Conservation (phyloP, 2,888 invertebrate genomes). For the Trichopria drosophilae region DNA sequence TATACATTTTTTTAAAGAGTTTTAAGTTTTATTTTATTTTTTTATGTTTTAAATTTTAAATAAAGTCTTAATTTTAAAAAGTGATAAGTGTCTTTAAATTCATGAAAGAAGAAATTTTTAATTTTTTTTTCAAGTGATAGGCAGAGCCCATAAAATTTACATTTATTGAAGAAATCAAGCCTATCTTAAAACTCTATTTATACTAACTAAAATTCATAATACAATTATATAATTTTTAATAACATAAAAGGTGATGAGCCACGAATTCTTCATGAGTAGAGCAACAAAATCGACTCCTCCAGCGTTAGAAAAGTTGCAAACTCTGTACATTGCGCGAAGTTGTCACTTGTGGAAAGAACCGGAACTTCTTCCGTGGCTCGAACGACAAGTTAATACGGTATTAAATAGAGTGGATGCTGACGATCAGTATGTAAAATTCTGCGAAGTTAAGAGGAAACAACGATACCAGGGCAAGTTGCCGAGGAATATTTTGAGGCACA, state of each 20-base stretch:
- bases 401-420: conserved; percentile 67
- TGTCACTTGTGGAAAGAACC: conserved; percentile 80
- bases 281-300: conserved; percentile 55
- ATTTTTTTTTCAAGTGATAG: too few species aligned
- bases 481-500: conserved; percentile 69
- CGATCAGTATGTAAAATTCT: conserved; percentile 66
- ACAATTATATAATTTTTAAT: conserved; percentile 15
- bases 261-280: conserved; percentile 61
- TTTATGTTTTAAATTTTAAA: too few species aligned
- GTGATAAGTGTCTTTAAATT: too few species aligned
- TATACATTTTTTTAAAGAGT: too few species aligned
- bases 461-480: conserved; percentile 69
- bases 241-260: conserved; percentile 41
- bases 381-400: conserved; percentile 69
- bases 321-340: conserved; percentile 73
- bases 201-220: conserved; percentile 9
- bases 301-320: conserved; percentile 71
- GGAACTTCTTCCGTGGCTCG: conserved; percentile 75
- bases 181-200: too few species aligned
- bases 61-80: too few species aligned
- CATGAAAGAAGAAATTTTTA: not conserved
- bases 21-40: too few species aligned
- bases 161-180: too few species aligned
- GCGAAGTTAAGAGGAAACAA: conserved; percentile 64
- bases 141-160: too few species aligned